Percentiles rank a stretch among this genome's conserved stretches.
phyloP scores from a whole-genome alignment of 2,113 vertebrate species.

The Triplophysa rosa region DNA sequence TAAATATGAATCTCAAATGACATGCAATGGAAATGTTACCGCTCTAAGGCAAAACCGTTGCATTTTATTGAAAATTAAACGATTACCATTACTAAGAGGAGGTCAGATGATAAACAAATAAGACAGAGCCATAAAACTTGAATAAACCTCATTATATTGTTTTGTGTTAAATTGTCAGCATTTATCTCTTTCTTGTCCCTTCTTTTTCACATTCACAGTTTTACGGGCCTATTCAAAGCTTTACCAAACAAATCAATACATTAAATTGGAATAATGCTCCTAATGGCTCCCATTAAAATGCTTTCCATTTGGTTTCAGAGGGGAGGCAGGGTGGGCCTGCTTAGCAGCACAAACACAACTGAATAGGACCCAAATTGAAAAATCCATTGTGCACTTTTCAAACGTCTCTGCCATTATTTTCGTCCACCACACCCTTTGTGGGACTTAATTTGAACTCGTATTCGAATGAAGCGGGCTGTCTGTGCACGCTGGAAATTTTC shows the following conservation, averaged over 20 bases:
- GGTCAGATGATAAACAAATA: constrained; percentile 19
- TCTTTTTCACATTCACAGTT: constrained; percentile 31
- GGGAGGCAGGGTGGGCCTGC: constrained; percentile 33
- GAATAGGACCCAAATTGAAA: constrained; percentile 45
- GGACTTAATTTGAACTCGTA: constrained; percentile 27
- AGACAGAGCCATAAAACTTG: constrained; percentile 12
- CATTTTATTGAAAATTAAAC: constrained; percentile 46
- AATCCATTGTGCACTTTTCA: constrained; percentile 45
- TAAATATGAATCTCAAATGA: constrained; percentile 54
- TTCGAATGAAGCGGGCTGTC: constrained; percentile 19
- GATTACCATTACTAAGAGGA: constrained; percentile 34
- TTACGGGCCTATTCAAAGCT: constrained; percentile 45
- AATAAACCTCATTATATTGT: constrained; percentile 27
- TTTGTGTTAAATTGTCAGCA: constrained; percentile 21
- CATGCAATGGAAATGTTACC: constrained; percentile 34
- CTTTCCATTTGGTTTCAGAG: constrained; percentile 46
- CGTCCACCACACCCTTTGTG: constrained; percentile 29
- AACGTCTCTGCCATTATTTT: constrained; percentile 26
- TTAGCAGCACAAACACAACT: constrained; percentile 51
- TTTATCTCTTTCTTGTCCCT: constrained; percentile 21
- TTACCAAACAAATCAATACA: constrained; percentile 56
- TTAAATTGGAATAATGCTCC: constrained; percentile 52
- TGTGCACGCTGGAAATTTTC: neutral
- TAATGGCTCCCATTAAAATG: constrained; percentile 48
- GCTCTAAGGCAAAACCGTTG: neutral